These are phyloP conservation scores for Prionailurus bengalensis DNA, from an alignment of 2,113 vertebrate species.

Conservation along the genomic window DNA sequence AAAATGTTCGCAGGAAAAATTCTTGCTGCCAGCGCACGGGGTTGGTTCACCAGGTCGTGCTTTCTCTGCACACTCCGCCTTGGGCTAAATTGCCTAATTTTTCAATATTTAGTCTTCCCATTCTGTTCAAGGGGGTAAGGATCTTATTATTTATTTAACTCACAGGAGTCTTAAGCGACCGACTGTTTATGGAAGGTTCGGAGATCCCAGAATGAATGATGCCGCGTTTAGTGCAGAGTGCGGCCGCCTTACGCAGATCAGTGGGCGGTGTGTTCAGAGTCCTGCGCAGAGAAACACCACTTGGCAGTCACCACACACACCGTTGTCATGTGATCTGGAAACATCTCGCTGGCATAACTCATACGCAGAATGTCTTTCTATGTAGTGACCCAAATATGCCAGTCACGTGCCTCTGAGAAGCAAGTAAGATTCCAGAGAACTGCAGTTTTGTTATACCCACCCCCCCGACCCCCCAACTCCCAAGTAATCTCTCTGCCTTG, in stretches of 20 bases:
- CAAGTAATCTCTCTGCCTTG: neutral
- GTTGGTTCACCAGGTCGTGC: neutral
- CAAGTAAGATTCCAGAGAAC: neutral
- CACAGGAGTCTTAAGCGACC: neutral
- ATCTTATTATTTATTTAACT: conserved; percentile 62
- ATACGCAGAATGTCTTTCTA: conserved; percentile 48
- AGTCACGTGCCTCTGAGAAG: conserved; percentile 52
- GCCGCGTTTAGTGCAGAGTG: neutral
- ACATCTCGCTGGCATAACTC: conserved; percentile 52
- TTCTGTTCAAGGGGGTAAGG: conserved; percentile 28
- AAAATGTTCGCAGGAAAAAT: neutral
- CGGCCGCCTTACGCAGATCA: neutral
- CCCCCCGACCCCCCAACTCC: too few species aligned
- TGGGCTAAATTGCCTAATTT: conserved; percentile 62
- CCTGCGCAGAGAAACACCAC: neutral
- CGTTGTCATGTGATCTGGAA: conserved; percentile 52
- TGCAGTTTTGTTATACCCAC: neutral
- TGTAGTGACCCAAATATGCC: conserved; percentile 64
- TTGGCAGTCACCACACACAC: conserved; percentile 33
- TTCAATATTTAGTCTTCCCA: conserved; percentile 64
- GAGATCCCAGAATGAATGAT: neutral
- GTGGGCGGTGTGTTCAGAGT: neutral
- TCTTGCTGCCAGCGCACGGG: neutral
- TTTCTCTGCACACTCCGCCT: conserved; percentile 36
- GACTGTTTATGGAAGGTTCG: conserved; percentile 31